Conservation (phyloP, 2,888 invertebrate genomes). For the Uropetala carovei region DNA sequence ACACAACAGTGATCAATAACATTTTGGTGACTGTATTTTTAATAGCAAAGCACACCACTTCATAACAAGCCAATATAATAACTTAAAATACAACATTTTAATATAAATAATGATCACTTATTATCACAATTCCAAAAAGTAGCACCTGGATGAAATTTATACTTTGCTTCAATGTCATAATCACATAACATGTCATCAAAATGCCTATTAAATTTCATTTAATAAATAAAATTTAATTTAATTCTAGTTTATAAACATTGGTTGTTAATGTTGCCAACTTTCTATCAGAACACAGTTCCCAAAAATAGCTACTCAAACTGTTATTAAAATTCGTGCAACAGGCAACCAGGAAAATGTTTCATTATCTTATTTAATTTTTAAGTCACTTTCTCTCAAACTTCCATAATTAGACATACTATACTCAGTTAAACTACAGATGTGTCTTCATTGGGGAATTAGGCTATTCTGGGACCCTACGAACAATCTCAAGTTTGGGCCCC, state of each 20-base stretch:
- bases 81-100: slow-evolving; percentile 49
- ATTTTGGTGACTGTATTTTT: slow-evolving; percentile 9
- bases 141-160: slow-evolving; percentile 37
- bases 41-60: slow-evolving; percentile 30
- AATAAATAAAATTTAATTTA: background rate
- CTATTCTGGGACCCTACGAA: too few species aligned
- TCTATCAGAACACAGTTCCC: background rate
- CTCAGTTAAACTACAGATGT: background rate
- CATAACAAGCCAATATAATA: slow-evolving; percentile 58
- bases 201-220: background rate
- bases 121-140: slow-evolving; percentile 54
- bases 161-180: slow-evolving; percentile 41
- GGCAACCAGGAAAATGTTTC: background rate
- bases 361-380: background rate
- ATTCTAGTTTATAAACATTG: background rate
- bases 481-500: too few species aligned
- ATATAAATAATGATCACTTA: slow-evolving; percentile 25
- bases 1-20: slow-evolving; percentile 58
- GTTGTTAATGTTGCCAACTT: background rate
- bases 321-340: background rate
- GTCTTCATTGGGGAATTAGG: too few species aligned
- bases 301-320: background rate
- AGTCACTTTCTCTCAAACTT: background rate
- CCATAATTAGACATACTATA: background rate
- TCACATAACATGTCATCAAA: background rate